These are phyloP conservation scores for Sternarchorhynchus goeldii DNA, from an alignment of 2,797 vertebrate species.

Conservation along the genomic window DNA sequence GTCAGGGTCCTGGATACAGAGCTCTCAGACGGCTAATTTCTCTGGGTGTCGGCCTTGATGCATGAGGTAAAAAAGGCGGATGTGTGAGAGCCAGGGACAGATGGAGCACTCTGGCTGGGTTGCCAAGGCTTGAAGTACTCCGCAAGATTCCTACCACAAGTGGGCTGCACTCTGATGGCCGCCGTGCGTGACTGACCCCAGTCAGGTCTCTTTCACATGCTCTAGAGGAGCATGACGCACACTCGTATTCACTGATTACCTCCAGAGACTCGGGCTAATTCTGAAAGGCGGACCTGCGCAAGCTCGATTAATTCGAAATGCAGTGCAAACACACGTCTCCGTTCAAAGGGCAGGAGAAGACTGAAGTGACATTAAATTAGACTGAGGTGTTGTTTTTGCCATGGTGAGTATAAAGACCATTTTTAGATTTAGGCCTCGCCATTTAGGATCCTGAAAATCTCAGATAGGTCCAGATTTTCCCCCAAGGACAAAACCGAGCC, in stretches of 20 bases:
- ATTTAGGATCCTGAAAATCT: neutral
- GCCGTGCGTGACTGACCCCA: conserved; percentile 34
- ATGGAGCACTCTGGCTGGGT: conserved; percentile 11
- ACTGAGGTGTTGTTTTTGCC: conserved; percentile 43
- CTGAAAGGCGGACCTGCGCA: conserved; percentile 30
- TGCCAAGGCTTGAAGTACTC: neutral
- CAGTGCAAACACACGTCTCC: conserved; percentile 63
- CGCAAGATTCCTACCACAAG: neutral
- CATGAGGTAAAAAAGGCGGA: neutral
- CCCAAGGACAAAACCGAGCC: no score
- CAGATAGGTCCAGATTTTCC: no score
- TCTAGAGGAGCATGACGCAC: conserved; percentile 44
- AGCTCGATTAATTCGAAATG: conserved; percentile 57
- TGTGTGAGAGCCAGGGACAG: conserved; percentile 1
- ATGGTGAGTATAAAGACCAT: conserved; percentile 16
- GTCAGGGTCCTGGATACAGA: no score
- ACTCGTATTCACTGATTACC: conserved; percentile 55
- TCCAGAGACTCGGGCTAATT: conserved; percentile 44
- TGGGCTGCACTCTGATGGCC: conserved; percentile 4
- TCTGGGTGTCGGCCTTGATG: neutral
- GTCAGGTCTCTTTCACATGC: conserved; percentile 54
- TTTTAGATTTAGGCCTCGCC: conserved; percentile 28
- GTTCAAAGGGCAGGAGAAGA: conserved; percentile 41
- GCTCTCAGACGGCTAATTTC: neutral
- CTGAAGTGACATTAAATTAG: conserved; percentile 45